Percentiles rank a stretch among this genome's conserved stretches.
Conservation (phyloP, 2,888 invertebrate species). For the Choristoneura rosaceana region DNA sequence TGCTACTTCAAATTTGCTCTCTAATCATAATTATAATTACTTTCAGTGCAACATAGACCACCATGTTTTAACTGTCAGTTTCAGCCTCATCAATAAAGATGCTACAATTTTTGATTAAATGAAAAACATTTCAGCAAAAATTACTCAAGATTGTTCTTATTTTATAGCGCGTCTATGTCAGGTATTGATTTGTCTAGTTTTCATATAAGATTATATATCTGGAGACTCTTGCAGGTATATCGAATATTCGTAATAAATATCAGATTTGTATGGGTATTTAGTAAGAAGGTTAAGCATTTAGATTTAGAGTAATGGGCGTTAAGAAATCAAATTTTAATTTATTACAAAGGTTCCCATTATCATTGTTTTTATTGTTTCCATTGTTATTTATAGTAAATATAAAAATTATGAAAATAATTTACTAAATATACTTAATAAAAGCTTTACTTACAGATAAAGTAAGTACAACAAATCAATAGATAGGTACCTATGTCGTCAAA, state of each 20-base stretch:
- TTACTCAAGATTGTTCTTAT: not conserved
- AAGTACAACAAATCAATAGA: constrained; percentile 53
- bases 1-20: no score
- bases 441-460: constrained; percentile 57
- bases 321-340: constrained; percentile 24
- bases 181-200: not conserved
- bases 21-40: no score
- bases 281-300: constrained; percentile 23
- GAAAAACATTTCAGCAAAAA: constrained; percentile 6
- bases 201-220: not conserved
- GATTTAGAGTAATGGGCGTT: constrained; percentile 23
- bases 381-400: constrained; percentile 16
- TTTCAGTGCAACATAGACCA: not conserved
- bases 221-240: not conserved
- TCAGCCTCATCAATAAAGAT: constrained; percentile 39
- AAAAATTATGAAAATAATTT: constrained; percentile 45
- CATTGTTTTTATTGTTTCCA: constrained; percentile 19
- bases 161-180: not conserved
- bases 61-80: not conserved
- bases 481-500: constrained; percentile 54
- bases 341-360: constrained; percentile 22
- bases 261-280: constrained; percentile 9
- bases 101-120: constrained; percentile 1
- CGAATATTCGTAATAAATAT: not conserved
- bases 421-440: constrained; percentile 53